Conservation (phyloP, 2,888 invertebrate genomes). For the Agriopis marginaria region DNA sequence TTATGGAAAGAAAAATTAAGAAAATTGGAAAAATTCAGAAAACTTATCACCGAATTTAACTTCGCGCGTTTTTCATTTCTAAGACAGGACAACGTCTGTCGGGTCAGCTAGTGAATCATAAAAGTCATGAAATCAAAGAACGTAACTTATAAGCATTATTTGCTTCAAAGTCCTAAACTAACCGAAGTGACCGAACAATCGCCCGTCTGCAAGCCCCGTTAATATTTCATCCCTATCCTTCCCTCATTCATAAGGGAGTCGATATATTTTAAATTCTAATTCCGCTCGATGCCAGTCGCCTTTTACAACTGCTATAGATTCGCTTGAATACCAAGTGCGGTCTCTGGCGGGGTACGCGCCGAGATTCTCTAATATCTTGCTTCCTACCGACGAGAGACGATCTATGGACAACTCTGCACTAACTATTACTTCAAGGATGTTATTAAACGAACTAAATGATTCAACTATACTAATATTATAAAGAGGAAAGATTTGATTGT, state of each 20-base stretch:
- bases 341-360: constrained; percentile 48
- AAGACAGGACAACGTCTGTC: too few relatives aligned
- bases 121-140: background rate
- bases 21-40: too few relatives aligned
- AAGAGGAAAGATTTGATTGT: too few relatives aligned
- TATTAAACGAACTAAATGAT: too few relatives aligned
- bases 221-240: constrained; percentile 46
- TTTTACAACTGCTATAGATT: constrained; percentile 77
- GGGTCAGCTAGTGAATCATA: too few relatives aligned
- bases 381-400: constrained; percentile 27
- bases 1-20: too few relatives aligned
- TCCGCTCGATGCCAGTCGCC: constrained; percentile 67
- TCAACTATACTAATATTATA: too few relatives aligned
- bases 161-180: background rate
- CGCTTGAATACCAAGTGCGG: constrained; percentile 73
- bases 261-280: constrained; percentile 84
- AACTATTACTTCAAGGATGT: background rate
- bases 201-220: constrained; percentile 39
- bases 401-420: constrained; percentile 1
- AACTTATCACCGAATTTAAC: too few relatives aligned
- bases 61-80: too few relatives aligned
- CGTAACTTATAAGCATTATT: constrained; percentile 36
- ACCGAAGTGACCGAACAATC: constrained; percentile 10
- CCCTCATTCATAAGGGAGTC: constrained; percentile 72
- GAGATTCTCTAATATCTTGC: constrained; percentile 33